Evolutionary conservation across 1,140 invertebrate genomes (phyloP), one percentile per base, ranked within the genome.

Genomic region (Leptoteleia sp.): DNA sequence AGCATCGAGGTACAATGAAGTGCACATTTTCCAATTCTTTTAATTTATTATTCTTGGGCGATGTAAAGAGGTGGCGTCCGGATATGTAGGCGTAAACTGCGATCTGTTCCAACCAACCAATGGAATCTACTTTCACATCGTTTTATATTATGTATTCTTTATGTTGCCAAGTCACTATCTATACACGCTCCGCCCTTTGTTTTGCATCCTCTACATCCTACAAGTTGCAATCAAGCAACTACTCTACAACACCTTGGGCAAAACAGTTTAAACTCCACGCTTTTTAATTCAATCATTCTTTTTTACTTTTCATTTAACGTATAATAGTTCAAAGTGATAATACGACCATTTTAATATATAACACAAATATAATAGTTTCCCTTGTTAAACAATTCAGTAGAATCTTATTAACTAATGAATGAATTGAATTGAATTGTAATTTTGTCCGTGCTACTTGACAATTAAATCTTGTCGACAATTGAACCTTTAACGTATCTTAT

Each of bases 111-210:
- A 78, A 64, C 29, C 79, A 81, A 82, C 87, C 87, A 89, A 89
- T 89, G 79, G 77, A 84, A 83, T 79, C 65, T 80, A 83, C 82
- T 86, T 83, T 77, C 81, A 79, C 83, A 29, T 79, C 68, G 82
- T 81, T 86, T 83, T 82, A 85, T 83, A 81, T 82, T 85, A 84
- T 83, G 82, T 85, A 83, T 84, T 85, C 82, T 86, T 87, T 86
- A 87, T 83, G 83, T 87, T 87, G 80, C 84, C 83, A 88, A 85
- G 86, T 86, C 81, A 82, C 85, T 88, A 85, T 85, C 85, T 84
- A 77, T 84, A 64, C 79, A 81, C 64, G 85, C 86, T 85, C 87
- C 86, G 87, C 87, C 86, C 84, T 87, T 83, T 65, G 43, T 45
- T 71, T 72, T 55, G 25, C 57, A 80, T 64, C 59, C 15, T 55